Evolutionary conservation across 2,797 vertebrate genomes (phyloP), one percentile per base, ranked within the genome.

Genomic region (Pangasius larnaudii): DNA sequence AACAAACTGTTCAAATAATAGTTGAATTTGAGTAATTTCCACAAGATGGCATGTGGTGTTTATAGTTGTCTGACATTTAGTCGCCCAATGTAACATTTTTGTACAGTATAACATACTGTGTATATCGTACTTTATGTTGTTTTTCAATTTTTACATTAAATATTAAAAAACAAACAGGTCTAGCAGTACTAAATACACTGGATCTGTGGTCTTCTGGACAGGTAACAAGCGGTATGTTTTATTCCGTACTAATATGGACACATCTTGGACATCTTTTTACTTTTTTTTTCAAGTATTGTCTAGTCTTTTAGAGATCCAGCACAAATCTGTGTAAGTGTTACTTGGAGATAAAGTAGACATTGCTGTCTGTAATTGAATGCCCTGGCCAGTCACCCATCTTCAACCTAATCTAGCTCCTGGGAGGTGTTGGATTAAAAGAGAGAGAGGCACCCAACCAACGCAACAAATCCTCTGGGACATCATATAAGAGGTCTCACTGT

Each of bases 401-500:
- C 46, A 61, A 42, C 39, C 39, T 5, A 75, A 58, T 74, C 14
- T 42, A 63, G 27, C 36, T 39, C 56, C 58, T 46, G 56, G 36
- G 71, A 75, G 36, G 39, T 74, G 39, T 42, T 30, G 72, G 59
- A 77, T 61, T 61, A 86, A 85, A 78, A 75, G 6, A 67, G 42
- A 69, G 0, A 67, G n/a, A 22, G n/a, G 42, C 5, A 11, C 18
- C n/a, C n/a, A 67, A 51, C n/a, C 27, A 33, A 16, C 5, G 0
- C 46, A 69, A 51, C 9, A 84, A 67, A 84, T 84, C n/a, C 63
- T 33, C 63, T 51, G n/a, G 24, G 63, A 51, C 9, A 65, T 65
- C 1, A 51, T 13, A 67, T n/a, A 65, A 39, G 11, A 27, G 36
- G 13, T 82, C 24, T 82, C 61, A 33, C 27, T 30, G 59, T 11